These are phyloP conservation scores for Tyto alba DNA, from an alignment of 2,113 vertebrate genomes.

Conservation along the genomic window DNA sequence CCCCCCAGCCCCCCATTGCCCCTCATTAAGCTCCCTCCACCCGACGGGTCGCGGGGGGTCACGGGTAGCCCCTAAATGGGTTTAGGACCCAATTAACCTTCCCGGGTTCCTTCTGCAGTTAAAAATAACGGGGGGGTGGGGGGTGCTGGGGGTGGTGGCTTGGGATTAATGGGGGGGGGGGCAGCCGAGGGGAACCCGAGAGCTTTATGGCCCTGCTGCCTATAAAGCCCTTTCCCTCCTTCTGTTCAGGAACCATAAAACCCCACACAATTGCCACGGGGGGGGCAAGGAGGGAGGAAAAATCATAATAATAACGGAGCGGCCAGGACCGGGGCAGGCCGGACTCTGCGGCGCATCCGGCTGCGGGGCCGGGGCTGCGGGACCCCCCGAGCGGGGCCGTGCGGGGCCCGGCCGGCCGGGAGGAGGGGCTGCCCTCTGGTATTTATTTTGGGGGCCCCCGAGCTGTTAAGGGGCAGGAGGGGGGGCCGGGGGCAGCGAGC, in stretches of 20 bases:
- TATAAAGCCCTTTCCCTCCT: conserved; percentile 88
- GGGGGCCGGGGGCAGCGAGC: neutral
- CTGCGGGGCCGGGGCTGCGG: neutral
- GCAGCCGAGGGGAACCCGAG: conserved; percentile 67
- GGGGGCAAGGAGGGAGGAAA: conserved; percentile 73
- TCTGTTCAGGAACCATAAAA: conserved; percentile 92
- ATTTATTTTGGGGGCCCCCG: neutral
- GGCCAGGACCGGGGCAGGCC: neutral
- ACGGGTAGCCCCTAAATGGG: conserved; percentile 77
- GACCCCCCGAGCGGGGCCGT: neutral
- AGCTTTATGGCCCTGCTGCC: conserved; percentile 91
- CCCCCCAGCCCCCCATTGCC: neutral
- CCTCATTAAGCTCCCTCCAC: too few species aligned
- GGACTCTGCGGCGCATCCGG: neutral
- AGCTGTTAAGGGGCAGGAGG: neutral
- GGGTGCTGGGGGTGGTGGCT: neutral
- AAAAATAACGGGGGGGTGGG: neutral
- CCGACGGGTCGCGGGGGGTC: too few species aligned
- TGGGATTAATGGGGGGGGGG: neutral
- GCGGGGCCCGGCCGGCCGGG: neutral
- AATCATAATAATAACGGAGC: conserved; percentile 55
- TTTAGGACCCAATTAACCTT: conserved; percentile 87
- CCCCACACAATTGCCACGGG: conserved; percentile 61
- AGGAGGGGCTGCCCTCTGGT: neutral
- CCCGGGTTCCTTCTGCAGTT: conserved; percentile 30